phyloP scores from a whole-genome alignment of 2,797 vertebrate species.

The Acestrorhynchus altus region DNA sequence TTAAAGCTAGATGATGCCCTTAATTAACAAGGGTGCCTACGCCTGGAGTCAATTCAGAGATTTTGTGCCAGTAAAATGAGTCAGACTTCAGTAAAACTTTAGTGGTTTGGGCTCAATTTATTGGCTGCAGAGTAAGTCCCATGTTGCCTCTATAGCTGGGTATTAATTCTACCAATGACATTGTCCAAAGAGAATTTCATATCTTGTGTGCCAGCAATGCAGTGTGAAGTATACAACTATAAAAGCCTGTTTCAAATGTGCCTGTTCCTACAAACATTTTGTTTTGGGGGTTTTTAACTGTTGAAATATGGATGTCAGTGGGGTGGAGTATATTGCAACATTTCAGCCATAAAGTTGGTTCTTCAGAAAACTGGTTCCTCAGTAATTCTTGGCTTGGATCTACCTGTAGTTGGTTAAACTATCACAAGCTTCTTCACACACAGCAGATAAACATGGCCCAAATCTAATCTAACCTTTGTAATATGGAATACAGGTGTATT shows the following conservation, averaged over 20 bases:
- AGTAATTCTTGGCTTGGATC: background rate
- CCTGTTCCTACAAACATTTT: background rate
- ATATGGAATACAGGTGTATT: no score
- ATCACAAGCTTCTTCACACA: background rate
- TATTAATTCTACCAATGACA: slow-evolving; percentile 52
- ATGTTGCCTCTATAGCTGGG: slow-evolving; percentile 52
- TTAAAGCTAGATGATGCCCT: slow-evolving; percentile 70
- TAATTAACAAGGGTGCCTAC: slow-evolving; percentile 67
- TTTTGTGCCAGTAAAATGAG: slow-evolving; percentile 65
- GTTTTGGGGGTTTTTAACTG: background rate
- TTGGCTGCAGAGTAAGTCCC: slow-evolving; percentile 51
- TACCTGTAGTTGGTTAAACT: background rate
- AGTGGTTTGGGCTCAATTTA: slow-evolving; percentile 57
- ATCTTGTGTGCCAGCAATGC: background rate
- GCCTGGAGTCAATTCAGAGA: slow-evolving; percentile 58
- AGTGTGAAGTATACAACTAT: background rate
- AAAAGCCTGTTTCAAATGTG: background rate
- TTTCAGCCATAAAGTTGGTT: background rate
- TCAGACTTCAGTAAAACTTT: slow-evolving; percentile 58
- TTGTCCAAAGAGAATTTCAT: slow-evolving; percentile 1
- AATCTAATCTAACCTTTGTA: no score
- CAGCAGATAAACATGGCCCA: no score
- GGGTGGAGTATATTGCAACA: background rate
- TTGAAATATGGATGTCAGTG: background rate
- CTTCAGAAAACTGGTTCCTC: background rate